A percentile compares a stretch with the other conserved stretches of the same genome.
Conservation (phyloP, 1,140 invertebrate species). For the Wasmannia auropunctata region DNA sequence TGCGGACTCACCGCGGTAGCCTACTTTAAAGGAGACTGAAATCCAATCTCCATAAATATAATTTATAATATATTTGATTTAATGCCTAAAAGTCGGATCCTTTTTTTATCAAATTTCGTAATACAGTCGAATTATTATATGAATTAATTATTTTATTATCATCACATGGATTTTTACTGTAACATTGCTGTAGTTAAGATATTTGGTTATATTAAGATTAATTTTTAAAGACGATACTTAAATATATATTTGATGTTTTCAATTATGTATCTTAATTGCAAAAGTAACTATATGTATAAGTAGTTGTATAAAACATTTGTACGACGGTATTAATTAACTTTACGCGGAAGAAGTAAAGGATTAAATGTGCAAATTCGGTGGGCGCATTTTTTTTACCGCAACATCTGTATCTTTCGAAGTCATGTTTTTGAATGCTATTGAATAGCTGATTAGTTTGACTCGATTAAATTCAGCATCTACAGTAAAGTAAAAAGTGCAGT, state of each 20-base stretch:
- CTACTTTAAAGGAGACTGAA: too few species aligned
- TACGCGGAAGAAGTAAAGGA: neutral
- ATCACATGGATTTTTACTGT: neutral
- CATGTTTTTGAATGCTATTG: conserved; percentile 46
- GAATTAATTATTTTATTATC: neutral
- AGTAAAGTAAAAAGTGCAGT: neutral
- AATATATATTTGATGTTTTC: neutral
- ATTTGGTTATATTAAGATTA: too few species aligned
- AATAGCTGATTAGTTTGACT: conserved; percentile 74
- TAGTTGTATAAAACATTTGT: too few species aligned
- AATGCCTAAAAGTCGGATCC: too few species aligned
- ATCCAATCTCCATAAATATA: too few species aligned
- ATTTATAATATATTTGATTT: too few species aligned
- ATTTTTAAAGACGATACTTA: neutral
- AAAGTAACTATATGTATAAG: neutral
- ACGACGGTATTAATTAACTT: neutral
- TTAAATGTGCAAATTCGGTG: neutral
- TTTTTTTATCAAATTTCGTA: too few species aligned
- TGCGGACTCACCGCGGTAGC: too few species aligned
- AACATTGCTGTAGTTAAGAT: neutral
- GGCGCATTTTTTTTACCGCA: neutral
- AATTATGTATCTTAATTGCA: neutral
- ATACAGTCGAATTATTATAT: too few species aligned
- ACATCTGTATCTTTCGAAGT: neutral
- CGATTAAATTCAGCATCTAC: conserved; percentile 68